These are phyloP conservation scores for Colius striatus DNA, from an alignment of 2,113 vertebrate genomes.

Conservation along the genomic window DNA sequence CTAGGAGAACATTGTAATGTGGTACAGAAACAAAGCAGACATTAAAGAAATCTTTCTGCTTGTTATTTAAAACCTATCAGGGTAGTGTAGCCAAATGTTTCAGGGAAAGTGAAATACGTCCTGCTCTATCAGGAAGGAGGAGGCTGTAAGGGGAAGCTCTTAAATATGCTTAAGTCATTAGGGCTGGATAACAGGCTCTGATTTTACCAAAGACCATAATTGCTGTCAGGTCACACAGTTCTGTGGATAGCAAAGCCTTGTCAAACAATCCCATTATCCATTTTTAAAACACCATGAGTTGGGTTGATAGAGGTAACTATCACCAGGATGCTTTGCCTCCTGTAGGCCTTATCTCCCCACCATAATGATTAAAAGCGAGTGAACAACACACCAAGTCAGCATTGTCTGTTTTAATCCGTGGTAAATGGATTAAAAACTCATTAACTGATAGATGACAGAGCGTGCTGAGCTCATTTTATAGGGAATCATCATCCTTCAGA, in stretches of 20 bases:
- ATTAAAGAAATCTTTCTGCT: neutral
- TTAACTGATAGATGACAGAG: slow-evolving; percentile 37
- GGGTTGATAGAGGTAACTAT: neutral
- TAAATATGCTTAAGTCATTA: slow-evolving; percentile 40
- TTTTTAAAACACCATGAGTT: neutral
- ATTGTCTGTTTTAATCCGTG: neutral
- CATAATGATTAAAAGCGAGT: neutral
- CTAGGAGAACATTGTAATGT: neutral
- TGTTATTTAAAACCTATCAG: neutral
- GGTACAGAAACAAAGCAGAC: neutral
- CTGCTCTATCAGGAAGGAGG: neutral
- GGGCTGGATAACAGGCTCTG: neutral
- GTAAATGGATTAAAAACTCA: slow-evolving; percentile 52
- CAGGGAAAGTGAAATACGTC: neutral
- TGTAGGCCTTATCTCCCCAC: neutral
- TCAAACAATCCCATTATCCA: neutral
- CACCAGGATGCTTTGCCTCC: neutral
- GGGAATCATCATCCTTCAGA: slow-evolving; percentile 14
- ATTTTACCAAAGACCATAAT: neutral
- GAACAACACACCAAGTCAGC: neutral
- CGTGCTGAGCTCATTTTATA: neutral
- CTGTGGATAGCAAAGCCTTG: neutral
- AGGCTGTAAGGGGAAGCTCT: neutral
- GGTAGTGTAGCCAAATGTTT: neutral
- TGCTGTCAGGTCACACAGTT: neutral